Evolutionary conservation across 2,888 invertebrate genomes (phyloP), one percentile per base, ranked within the genome.

Genomic region (Machimus rusticus): DNA sequence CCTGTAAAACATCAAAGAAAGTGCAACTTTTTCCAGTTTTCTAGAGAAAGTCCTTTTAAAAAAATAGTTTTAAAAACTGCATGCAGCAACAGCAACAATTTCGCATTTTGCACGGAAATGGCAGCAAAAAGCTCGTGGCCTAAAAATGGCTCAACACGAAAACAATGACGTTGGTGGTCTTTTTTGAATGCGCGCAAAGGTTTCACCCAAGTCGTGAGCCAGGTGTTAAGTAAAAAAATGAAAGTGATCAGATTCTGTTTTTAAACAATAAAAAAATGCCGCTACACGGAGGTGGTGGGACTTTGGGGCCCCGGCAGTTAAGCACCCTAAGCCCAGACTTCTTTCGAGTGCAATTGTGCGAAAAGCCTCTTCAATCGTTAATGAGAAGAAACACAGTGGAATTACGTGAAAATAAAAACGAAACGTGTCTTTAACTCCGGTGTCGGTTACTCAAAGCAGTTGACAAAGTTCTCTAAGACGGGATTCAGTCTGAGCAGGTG

Each of bases 181-280:
- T 66, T 66, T 66, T 66, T 66, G 12, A 66, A 12, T 28, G 66
- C 66, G 19, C 66, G 39, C 46, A 78, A 51, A 79, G 51, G 51
- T 79, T 79, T 79, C 79, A 79, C 79, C 79, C 23, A 79, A 46
- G 23, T 46, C 79, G 78, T 78, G 78, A 51, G 46, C 79, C 23
- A 79, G 79, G 51, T 79, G 51, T 34, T 79, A 79, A 79, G 79
- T 46, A 51, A 79, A 79, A 79, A 79, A 79, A 51, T 79, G 79
- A 79, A 79, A 79, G 79, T 79, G 79, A 79, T 79, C 79, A 39
- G 55, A 79, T 51, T 79, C 5, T 79, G 46, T 79, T 79, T 79
- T 79, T 46, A 79, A 55, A 43, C 78, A 78, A 19, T 43, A 74
- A 34, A 5, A 34, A 74, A 74, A 2, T 23, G 74, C 28, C 74